These are phyloP conservation scores for Lineus longissimus DNA, from an alignment of 1,140 invertebrate species.

Conservation along the genomic window DNA sequence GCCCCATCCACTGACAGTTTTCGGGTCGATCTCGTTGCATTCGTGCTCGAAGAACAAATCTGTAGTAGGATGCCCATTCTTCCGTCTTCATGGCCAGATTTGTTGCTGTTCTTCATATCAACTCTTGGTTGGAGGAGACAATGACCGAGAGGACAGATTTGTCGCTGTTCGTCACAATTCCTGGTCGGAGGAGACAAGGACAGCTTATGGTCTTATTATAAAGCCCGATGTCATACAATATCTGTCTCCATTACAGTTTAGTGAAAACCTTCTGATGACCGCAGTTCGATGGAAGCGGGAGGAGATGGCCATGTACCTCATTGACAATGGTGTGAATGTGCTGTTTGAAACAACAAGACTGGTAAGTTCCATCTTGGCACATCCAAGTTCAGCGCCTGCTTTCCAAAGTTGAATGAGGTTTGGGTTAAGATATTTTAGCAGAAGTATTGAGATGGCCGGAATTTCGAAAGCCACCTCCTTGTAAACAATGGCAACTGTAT, in stretches of 20 bases:
- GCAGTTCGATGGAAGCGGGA: conserved; percentile 34
- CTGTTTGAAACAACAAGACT: conserved; percentile 31
- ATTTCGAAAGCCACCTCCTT: background rate
- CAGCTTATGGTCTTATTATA: too few species aligned
- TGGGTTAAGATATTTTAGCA: background rate
- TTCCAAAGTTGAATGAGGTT: background rate
- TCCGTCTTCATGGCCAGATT: conserved; percentile 3
- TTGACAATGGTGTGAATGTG: conserved; percentile 43
- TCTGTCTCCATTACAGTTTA: conserved; percentile 28
- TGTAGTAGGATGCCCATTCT: background rate
- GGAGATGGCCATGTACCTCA: conserved; percentile 44
- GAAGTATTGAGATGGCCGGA: background rate
- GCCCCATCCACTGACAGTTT: background rate
- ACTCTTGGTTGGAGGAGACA: too few species aligned
- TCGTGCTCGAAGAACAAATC: too few species aligned
- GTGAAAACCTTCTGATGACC: conserved; percentile 48
- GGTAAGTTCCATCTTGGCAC: conserved; percentile 26
- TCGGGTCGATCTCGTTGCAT: background rate
- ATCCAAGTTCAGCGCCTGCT: background rate
- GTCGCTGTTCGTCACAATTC: too few species aligned
- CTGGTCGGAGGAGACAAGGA: too few species aligned
- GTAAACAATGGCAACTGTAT: background rate
- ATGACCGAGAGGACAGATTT: too few species aligned
- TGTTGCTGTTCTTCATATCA: too few species aligned
- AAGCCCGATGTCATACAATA: background rate